Percentiles rank a stretch among this genome's conserved stretches.
Conservation (phyloP, 1,140 invertebrate genomes). For the Lucilia sericata region DNA sequence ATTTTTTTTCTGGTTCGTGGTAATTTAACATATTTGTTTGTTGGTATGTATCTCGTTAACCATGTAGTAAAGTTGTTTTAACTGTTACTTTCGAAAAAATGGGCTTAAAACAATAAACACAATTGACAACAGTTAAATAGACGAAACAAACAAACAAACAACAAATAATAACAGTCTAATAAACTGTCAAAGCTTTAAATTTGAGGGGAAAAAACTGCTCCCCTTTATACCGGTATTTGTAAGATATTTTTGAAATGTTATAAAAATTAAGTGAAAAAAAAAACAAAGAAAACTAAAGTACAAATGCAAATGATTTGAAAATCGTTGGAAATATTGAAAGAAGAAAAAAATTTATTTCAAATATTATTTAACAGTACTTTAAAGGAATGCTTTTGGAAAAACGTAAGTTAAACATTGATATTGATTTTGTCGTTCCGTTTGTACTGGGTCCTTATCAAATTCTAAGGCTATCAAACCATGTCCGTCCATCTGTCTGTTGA, state of each 20-base stretch:
- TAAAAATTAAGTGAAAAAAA: not conserved
- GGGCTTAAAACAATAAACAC: not conserved
- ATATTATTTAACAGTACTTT: no score
- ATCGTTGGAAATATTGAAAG: not conserved
- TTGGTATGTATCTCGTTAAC: not conserved
- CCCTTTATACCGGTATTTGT: not conserved
- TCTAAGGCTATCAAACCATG: no score
- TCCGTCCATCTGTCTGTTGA: no score
- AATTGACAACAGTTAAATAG: slow-evolving; percentile 6
- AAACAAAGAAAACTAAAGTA: not conserved
- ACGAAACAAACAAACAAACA: not conserved
- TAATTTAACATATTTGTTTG: not conserved
- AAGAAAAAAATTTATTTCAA: no score
- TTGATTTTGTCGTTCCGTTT: no score
- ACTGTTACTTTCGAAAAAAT: not conserved
- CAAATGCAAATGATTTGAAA: not conserved
- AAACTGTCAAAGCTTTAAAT: not conserved
- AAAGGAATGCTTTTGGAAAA: no score
- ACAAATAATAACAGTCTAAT: slow-evolving; percentile 12
- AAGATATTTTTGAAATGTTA: not conserved
- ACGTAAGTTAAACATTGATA: no score
- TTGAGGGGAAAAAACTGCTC: not conserved
- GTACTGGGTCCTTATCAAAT: no score
- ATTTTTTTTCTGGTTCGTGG: not conserved
- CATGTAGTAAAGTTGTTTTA: slow-evolving; percentile 1